Conservation (phyloP, 2,797 vertebrate species). For the Lateolabrax maculatus region DNA sequence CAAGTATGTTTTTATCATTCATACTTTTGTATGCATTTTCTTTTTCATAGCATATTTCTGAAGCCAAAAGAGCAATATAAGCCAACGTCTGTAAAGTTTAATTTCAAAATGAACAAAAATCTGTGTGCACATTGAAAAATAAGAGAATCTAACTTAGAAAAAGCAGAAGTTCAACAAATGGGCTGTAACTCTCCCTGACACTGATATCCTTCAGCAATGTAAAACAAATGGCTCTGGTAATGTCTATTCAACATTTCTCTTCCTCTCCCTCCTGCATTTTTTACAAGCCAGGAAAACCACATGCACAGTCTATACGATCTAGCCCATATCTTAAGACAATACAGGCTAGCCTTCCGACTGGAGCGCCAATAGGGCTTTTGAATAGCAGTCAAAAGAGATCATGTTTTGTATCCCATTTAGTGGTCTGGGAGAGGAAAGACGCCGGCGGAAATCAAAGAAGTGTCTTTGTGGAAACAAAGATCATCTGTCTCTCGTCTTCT, state of each 20-base stretch:
- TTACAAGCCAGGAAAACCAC: conserved; percentile 61
- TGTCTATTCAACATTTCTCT: conserved; percentile 69
- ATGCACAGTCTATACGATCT: conserved; percentile 45
- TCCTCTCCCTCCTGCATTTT: conserved; percentile 53
- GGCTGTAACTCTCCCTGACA: conserved; percentile 60
- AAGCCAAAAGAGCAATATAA: background rate
- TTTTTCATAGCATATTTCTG: background rate
- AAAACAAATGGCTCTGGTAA: conserved; percentile 56
- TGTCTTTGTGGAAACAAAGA: conserved; percentile 62
- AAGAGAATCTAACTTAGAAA: conserved; percentile 21
- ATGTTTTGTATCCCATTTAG: conserved; percentile 62
- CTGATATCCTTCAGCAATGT: conserved; percentile 54
- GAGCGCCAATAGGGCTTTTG: conserved; percentile 45
- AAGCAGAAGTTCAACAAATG: conserved; percentile 56
- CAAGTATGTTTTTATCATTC: conserved; percentile 4
- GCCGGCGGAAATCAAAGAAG: conserved; percentile 63
- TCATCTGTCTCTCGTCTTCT: conserved; percentile 61
- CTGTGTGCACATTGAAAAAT: conserved; percentile 5
- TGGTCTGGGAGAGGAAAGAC: conserved; percentile 52
- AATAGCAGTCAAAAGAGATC: conserved; percentile 56
- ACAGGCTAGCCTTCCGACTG: conserved; percentile 34
- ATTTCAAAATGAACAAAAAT: conserved; percentile 31
- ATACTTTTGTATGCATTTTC: background rate
- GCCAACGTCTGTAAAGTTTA: conserved; percentile 1
- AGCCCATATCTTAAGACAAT: conserved; percentile 68